Percentiles rank a stretch among this genome's conserved stretches.
Conservation (phyloP, 2,113 vertebrate genomes). For the Callospermophilus lateralis region DNA sequence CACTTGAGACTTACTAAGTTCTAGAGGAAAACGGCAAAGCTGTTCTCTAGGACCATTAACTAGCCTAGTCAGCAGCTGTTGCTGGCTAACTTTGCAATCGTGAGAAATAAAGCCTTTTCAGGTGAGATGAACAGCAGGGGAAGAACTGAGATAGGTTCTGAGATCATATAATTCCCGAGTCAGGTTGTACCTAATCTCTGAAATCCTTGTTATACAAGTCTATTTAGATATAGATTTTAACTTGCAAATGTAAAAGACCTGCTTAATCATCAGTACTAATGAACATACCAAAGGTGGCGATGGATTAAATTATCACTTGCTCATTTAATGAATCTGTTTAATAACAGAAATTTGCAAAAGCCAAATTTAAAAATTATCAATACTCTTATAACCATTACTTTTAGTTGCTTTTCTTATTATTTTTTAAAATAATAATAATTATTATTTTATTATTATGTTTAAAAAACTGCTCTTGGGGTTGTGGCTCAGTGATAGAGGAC, state of each 20-base stretch:
- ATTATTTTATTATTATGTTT: background rate
- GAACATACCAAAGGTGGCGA: background rate
- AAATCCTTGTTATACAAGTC: background rate
- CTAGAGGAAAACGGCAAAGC: background rate
- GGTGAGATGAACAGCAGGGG: background rate
- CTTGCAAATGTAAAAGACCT: background rate
- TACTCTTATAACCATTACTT: constrained; percentile 8
- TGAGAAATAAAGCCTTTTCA: background rate
- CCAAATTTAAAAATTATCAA: constrained; percentile 24
- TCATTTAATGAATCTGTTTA: background rate
- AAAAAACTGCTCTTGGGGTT: background rate
- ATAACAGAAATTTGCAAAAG: constrained; percentile 55
- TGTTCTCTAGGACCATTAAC: background rate
- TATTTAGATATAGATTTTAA: background rate
- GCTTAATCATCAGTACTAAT: background rate
- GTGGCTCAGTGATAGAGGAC: background rate
- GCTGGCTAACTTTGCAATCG: background rate
- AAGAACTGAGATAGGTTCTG: background rate
- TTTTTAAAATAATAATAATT: too few relatives aligned
- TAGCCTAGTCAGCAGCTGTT: background rate
- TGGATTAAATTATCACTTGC: background rate
- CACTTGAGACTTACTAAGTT: background rate
- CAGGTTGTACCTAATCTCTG: background rate
- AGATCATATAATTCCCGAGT: background rate
- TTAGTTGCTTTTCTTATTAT: background rate